Conservation (phyloP, 2,888 invertebrate species). For the Myathropa florea region DNA sequence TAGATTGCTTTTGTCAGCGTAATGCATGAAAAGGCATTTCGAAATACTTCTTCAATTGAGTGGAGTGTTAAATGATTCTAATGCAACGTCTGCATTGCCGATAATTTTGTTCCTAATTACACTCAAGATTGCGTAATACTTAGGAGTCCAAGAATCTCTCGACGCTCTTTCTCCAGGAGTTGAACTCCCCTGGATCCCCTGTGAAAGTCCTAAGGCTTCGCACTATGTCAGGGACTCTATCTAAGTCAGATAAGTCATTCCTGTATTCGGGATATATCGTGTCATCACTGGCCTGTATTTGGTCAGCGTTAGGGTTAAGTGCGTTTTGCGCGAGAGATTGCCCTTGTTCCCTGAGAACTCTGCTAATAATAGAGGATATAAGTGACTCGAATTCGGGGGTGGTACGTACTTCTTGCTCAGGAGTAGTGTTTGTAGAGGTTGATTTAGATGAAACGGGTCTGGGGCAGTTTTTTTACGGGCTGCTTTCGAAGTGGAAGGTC, state of each 20-base stretch:
- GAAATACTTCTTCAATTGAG: conserved; percentile 31
- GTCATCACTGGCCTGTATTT: neutral
- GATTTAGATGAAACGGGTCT: too few species aligned
- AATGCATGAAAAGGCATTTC: conserved; percentile 21
- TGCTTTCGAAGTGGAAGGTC: too few species aligned
- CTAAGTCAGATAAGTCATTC: neutral
- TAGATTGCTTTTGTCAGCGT: conserved; percentile 31
- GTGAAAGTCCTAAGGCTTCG: conserved; percentile 16
- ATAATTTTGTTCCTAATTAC: conserved; percentile 32
- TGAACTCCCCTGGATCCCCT: conserved; percentile 24
- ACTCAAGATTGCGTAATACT: conserved; percentile 28
- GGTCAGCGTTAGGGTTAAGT: neutral
- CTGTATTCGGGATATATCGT: neutral
- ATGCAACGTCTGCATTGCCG: conserved; percentile 16
- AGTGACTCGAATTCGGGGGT: neutral
- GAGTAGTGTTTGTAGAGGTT: too few species aligned
- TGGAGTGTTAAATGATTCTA: conserved; percentile 50
- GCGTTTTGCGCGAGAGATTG: neutral
- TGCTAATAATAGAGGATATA: conserved; percentile 1
- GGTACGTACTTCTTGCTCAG: neutral
- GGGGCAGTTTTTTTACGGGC: too few species aligned
- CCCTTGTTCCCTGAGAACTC: neutral
- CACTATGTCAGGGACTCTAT: neutral
- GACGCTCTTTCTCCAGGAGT: conserved; percentile 24
- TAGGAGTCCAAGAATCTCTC: conserved; percentile 20